Base-by-base conservation (phyloP, 2,888 invertebrate species). In the Volucella bombylans region DNA sequence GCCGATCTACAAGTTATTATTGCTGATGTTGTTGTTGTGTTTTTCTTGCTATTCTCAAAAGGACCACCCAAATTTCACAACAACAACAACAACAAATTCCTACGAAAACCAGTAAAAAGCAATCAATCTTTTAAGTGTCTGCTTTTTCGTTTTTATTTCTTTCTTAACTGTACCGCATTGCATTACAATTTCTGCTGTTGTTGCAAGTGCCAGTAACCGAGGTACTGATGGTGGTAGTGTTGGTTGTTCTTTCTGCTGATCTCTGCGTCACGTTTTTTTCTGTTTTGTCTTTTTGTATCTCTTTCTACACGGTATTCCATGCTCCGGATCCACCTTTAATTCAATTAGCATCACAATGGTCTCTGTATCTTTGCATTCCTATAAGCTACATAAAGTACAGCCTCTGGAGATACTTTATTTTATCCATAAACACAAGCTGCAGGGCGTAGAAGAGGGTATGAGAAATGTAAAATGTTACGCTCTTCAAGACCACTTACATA, bases 321-420 rank as follows among this genome's bases (percentile, higher is more conserved):
- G 23, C 10, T 61, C 59, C 67, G 76, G 61, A 67, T 67, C 61
- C 76, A 67, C 76, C 76, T 61, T 72, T 50, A 54, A 39, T 73
- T 73, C 65, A 74, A 68, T 77, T 77, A 77, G 76, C 76, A 77
- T 68, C 61, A 68, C 45, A 68, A 76, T 59, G 61, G 67, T 61
- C 55, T 74, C n/a, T 57, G 74, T 65, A 49, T 31, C 76, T 59
- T 57, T 14, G 54, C 38, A 43, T 45, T 54, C 23, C 52, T 43
- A 54, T 65, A 10, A 71, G 31, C 54, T 39, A 59, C 14, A 47
- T 15, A 57, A 23, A 39, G 15, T 9, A 18, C 15, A 59, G 38
- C 11, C 2, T 12, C 14, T 11, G 39, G 15, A 65, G 11, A 31
- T 31, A 31, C 31, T 31, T 31, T 31, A 6, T 31, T 4, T 31